Percentiles rank a stretch among this genome's conserved stretches.
Evolutionary conservation across 2,888 invertebrate genomes (phyloP).

Genomic region (Anaspis maculata): DNA sequence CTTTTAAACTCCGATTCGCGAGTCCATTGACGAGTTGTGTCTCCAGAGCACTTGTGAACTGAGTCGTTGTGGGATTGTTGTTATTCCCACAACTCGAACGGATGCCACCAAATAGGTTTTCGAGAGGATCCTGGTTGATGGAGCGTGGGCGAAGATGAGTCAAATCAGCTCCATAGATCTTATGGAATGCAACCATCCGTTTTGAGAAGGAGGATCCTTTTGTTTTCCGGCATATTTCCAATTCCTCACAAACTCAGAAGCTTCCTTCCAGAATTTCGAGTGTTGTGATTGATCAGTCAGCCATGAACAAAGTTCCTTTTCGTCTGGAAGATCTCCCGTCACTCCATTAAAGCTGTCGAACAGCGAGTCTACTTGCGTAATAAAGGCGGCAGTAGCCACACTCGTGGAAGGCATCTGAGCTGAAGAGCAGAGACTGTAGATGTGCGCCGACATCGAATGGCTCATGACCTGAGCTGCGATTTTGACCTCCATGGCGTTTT

Average conservation of each 20-base stretch:
- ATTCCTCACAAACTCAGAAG: neutral
- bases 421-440: neutral
- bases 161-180: neutral
- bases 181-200: neutral
- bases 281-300: neutral
- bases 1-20: slow-evolving; percentile 1
- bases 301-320: neutral
- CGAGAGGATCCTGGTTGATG: neutral
- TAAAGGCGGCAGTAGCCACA: neutral
- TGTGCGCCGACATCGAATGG: neutral
- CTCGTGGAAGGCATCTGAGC: neutral
- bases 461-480: neutral
- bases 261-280: neutral
- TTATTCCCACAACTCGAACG: neutral
- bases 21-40: neutral
- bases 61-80: neutral
- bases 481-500: neutral
- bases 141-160: neutral
- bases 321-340: neutral
- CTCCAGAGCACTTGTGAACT: neutral
- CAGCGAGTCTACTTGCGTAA: neutral
- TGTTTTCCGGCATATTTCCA: neutral
- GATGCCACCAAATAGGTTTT: neutral
- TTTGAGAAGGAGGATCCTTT: neutral
- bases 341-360: neutral